Evolutionary conservation across 2,888 invertebrate species (phyloP).

Genomic region (Cryptocephalus primarius): DNA sequence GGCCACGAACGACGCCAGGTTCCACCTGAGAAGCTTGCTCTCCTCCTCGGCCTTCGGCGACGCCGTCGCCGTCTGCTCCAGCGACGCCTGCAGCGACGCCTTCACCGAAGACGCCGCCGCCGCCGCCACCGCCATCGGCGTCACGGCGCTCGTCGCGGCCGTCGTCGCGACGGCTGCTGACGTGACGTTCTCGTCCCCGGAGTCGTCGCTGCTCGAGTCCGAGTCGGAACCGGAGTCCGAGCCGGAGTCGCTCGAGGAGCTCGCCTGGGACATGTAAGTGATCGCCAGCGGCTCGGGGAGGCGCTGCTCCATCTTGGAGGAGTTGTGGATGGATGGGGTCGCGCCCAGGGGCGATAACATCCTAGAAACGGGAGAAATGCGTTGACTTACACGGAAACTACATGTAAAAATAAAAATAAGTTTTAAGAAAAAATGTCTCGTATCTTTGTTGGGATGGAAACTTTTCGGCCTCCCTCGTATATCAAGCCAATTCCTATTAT

Average conservation of each 20-base stretch:
- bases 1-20: constrained; percentile 37
- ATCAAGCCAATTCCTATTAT: too few relatives aligned
- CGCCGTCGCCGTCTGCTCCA: constrained; percentile 19
- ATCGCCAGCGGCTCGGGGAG: constrained; percentile 17
- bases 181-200: constrained; percentile 36
- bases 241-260: constrained; percentile 49
- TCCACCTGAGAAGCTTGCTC: constrained; percentile 27
- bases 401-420: too few relatives aligned
- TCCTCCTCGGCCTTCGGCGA: constrained; percentile 39
- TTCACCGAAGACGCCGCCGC: not conserved
- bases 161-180: constrained; percentile 11
- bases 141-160: not conserved
- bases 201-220: constrained; percentile 43
- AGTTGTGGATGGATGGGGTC: constrained; percentile 39
- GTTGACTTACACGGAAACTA: too few relatives aligned
- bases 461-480: too few relatives aligned
- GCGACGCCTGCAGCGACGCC: not conserved
- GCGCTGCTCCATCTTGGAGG: constrained; percentile 18
- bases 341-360: constrained; percentile 41
- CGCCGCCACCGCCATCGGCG: constrained; percentile 12
- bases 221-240: constrained; percentile 50
- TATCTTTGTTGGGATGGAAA: too few relatives aligned
- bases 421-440: too few relatives aligned
- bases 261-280: not conserved
- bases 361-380: constrained; percentile 28